Base-by-base conservation (phyloP, 2,888 invertebrate species). In the Lampropteryx suffumata region DNA sequence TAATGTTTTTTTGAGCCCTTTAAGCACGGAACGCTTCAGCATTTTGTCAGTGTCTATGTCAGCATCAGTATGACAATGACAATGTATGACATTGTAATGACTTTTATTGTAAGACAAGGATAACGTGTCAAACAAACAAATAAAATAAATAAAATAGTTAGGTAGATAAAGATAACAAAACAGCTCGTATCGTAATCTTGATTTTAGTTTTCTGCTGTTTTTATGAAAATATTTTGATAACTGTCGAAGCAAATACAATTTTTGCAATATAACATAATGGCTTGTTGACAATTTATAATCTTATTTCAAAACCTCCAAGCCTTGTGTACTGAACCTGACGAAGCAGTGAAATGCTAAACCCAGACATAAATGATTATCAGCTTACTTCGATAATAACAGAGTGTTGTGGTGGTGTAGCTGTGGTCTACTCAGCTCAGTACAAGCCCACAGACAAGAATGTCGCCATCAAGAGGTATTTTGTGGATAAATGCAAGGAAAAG, bases 401-500 rank as follows among this genome's bases (percentile, higher is more conserved):
- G 68, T 94, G 95, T 69, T 94, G 93, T 74, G 93, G 94, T 65
- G 93, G 93, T 39, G 90, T 91, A 56, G 94, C 94, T 7, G 92
- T 93, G 1, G 94, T 96, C 13, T 94, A 94, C 71, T 91, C 95
- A 39, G 95, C 94, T 9, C 90, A 93, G 59, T 94, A 94, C 76
- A 89, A 92, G 56, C 92, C 93, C 6, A 92, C 91, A 42, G 92
- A 92, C 49, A 92, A 92, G 59, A 91, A 93, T 84, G 93, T 96
- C 46, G 94, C 95, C 2, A 84, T 96, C 26, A 96, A 96, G 72
- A 93, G 94, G 69, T 95, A 94, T 79, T 93, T 94, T 69, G 92
- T 96, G 76, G 96, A 96, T 67, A 93, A 92, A 70, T 92, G 92
- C 11, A 93, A 92, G 64, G 88, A 88, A 55, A 93, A 94, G 64